Evolutionary conservation across 2,113 vertebrate species (phyloP).

Genomic region (Callipepla squamata): DNA sequence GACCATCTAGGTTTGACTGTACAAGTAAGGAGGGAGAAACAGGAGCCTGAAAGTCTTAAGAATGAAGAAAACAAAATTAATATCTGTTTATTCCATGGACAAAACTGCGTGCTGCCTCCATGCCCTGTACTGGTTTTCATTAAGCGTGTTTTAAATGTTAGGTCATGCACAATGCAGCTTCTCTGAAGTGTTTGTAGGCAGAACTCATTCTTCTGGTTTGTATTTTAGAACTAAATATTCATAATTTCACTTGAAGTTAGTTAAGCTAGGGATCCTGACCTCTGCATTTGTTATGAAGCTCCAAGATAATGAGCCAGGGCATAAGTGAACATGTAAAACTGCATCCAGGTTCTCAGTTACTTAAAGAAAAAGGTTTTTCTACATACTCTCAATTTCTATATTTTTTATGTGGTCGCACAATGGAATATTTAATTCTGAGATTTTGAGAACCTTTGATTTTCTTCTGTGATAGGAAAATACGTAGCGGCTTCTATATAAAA

Average conservation of each 20-base stretch:
- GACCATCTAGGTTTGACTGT: neutral
- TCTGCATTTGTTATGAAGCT: slow-evolving; percentile 22
- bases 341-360: no score
- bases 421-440: slow-evolving; percentile 6
- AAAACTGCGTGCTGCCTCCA: neutral
- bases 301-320: neutral
- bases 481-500: slow-evolving; percentile 5
- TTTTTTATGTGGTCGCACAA: slow-evolving; percentile 28
- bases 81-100: neutral
- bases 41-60: neutral
- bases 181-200: neutral
- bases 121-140: neutral
- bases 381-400: slow-evolving; percentile 18
- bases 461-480: slow-evolving; percentile 27
- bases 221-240: neutral
- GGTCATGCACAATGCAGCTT: neutral
- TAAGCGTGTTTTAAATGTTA: neutral
- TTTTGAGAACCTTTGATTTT: slow-evolving; percentile 12
- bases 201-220: neutral
- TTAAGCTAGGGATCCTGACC: neutral
- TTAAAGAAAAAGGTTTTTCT: slow-evolving; percentile 32
- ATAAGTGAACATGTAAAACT: neutral
- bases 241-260: neutral
- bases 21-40: neutral
- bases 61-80: neutral